Evolutionary conservation across 2,888 invertebrate species (phyloP).

Genomic region (Ornithoptera priamus): DNA sequence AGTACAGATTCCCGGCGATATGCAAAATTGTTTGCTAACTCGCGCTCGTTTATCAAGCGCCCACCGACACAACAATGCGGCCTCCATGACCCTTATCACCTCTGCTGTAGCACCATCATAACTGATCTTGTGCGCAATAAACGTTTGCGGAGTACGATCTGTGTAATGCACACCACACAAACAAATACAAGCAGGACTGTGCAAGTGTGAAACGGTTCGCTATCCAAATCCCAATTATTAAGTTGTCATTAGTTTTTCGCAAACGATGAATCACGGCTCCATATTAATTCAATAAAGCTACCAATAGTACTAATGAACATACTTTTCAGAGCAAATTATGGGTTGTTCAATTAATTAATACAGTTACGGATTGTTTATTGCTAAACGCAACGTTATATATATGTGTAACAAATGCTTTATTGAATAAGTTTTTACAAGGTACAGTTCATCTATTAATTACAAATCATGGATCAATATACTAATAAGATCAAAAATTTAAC

Average conservation of each 20-base stretch:
- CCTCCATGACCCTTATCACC: conserved; percentile 29
- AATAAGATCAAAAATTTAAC: no score
- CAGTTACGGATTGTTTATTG: not conserved
- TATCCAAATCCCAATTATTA: conserved; percentile 20
- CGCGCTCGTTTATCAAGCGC: conserved; percentile 39
- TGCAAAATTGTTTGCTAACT: conserved; percentile 46
- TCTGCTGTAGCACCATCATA: conserved; percentile 5
- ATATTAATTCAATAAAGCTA: not conserved
- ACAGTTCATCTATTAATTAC: no score
- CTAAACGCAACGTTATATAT: not conserved
- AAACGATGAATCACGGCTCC: not conserved
- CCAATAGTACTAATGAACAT: not conserved
- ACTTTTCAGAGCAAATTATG: not conserved
- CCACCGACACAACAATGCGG: conserved; percentile 27
- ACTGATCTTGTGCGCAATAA: conserved; percentile 13
- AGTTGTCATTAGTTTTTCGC: conserved; percentile 24
- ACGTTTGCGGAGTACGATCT: conserved; percentile 21
- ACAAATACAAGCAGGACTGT: conserved; percentile 1
- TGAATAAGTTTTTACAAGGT: no score
- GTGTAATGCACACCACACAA: conserved; percentile 21
- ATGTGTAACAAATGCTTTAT: no score
- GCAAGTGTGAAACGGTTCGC: conserved; percentile 23
- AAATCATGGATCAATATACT: no score
- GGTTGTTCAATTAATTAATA: not conserved
- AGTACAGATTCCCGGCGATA: conserved; percentile 36